A percentile compares a stretch with the other conserved stretches of the same genome.
phyloP scores from a whole-genome alignment of 2,888 invertebrate species.

The Thera obeliscata region DNA sequence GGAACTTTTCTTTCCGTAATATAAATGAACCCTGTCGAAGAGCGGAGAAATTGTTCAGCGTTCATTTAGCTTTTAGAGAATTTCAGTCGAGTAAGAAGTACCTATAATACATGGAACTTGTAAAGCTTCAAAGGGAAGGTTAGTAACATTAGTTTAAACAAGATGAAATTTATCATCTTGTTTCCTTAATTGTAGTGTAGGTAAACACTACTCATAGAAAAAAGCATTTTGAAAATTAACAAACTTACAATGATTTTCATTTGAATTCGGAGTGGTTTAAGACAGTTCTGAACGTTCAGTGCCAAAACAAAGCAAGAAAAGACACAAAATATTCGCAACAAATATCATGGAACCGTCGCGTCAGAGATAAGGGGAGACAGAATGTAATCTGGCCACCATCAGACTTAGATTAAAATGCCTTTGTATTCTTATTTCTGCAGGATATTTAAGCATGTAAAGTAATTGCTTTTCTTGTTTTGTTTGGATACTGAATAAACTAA shows the following conservation, averaged over 20 bases:
- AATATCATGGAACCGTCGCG: constrained; percentile 57
- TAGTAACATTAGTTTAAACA: no score
- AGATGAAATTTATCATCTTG: no score
- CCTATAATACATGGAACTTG: neutral
- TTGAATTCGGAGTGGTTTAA: neutral
- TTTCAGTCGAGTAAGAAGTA: constrained; percentile 16
- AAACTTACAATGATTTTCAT: no score
- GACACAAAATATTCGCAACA: constrained; percentile 45
- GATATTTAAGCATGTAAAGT: constrained; percentile 19
- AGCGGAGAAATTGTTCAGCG: constrained; percentile 30
- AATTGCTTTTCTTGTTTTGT: constrained; percentile 14
- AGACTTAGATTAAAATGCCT: constrained; percentile 59
- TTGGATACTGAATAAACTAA: neutral
- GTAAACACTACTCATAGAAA: no score
- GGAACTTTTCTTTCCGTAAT: constrained; percentile 52
- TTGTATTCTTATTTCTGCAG: constrained; percentile 38
- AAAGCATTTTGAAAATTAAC: no score
- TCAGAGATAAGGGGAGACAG: constrained; percentile 58
- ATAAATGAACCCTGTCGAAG: constrained; percentile 52
- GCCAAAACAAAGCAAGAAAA: constrained; percentile 25
- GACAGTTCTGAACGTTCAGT: constrained; percentile 13
- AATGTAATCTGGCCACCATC: constrained; percentile 61
- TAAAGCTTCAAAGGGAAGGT: no score
- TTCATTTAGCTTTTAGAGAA: constrained; percentile 38
- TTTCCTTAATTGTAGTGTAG: no score